Conservation (phyloP, 2,113 vertebrate genomes). For the Oryzias curvinotus region DNA sequence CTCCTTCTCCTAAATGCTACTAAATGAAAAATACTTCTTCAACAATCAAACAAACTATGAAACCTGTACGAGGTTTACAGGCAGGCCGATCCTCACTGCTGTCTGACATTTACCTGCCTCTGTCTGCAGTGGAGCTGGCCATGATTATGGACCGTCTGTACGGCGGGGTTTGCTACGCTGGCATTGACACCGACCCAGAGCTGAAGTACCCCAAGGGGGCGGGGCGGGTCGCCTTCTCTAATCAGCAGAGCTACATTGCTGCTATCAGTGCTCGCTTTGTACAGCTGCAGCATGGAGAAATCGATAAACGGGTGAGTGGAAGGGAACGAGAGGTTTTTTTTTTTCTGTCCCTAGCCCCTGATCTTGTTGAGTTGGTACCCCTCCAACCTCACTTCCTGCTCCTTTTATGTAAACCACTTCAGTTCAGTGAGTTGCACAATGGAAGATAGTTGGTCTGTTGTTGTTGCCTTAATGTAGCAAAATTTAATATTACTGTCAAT, state of each 20-base stretch:
- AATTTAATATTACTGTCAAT: not conserved
- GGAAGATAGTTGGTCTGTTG: not conserved
- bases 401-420: constrained; percentile 7
- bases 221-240: constrained; percentile 97
- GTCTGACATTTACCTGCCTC: not conserved
- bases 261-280: constrained; percentile 99
- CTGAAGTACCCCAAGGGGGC: constrained; percentile 99
- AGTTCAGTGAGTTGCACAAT: constrained; percentile 1
- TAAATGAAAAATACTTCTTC: too few species aligned
- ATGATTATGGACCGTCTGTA: constrained; percentile 99
- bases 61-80: too few species aligned
- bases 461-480: not conserved
- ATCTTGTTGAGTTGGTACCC: constrained; percentile 18
- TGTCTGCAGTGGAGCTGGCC: constrained; percentile 91
- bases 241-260: constrained; percentile 99
- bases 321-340: constrained; percentile 36
- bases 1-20: too few species aligned
- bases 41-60: too few species aligned
- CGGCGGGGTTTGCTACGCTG: constrained; percentile 97
- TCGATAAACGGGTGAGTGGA: constrained; percentile 98
- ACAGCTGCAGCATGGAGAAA: constrained; percentile 99
- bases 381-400: constrained; percentile 20
- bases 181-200: constrained; percentile 98
- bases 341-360: constrained; percentile 6
- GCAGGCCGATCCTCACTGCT: not conserved